Conservation (phyloP, 2,113 vertebrate genomes). For the Pteropus alecto region DNA sequence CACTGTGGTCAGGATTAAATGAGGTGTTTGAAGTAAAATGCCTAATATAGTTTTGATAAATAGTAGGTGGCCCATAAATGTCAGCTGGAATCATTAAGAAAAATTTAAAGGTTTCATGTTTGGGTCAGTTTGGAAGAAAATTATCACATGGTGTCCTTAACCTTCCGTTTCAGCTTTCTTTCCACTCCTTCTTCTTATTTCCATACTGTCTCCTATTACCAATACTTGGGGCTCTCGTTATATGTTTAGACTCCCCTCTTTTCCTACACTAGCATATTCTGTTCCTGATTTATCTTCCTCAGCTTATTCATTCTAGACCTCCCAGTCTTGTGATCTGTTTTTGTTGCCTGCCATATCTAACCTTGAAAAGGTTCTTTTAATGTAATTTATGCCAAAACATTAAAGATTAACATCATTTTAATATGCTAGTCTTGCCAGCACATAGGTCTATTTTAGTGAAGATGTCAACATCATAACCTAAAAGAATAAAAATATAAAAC, state of each 20-base stretch:
- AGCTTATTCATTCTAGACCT: not conserved
- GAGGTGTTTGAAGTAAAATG: not conserved
- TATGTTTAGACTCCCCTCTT: not conserved
- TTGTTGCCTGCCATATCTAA: not conserved
- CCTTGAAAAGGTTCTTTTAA: constrained; percentile 27
- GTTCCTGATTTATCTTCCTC: not conserved
- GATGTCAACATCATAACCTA: constrained; percentile 29
- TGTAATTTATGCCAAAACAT: constrained; percentile 48
- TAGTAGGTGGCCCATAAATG: not conserved
- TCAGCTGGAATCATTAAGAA: not conserved
- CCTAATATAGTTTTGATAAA: not conserved
- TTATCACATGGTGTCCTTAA: not conserved
- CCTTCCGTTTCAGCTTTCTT: not conserved
- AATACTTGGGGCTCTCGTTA: not conserved
- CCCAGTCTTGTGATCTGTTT: not conserved
- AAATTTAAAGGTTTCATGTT: not conserved
- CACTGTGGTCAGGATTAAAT: not conserved
- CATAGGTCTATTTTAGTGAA: constrained; percentile 43
- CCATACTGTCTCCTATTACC: not conserved
- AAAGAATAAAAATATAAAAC: constrained; percentile 31
- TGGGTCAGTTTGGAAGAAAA: not conserved
- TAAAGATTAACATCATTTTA: constrained; percentile 38
- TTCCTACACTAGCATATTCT: not conserved
- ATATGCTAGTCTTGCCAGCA: constrained; percentile 29
- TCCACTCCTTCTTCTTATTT: too few species aligned